A percentile compares a stretch with the other conserved stretches of the same genome.
These are phyloP conservation scores for Spermophilus dauricus DNA, from an alignment of 2,113 vertebrate genomes.

Conservation along the genomic window DNA sequence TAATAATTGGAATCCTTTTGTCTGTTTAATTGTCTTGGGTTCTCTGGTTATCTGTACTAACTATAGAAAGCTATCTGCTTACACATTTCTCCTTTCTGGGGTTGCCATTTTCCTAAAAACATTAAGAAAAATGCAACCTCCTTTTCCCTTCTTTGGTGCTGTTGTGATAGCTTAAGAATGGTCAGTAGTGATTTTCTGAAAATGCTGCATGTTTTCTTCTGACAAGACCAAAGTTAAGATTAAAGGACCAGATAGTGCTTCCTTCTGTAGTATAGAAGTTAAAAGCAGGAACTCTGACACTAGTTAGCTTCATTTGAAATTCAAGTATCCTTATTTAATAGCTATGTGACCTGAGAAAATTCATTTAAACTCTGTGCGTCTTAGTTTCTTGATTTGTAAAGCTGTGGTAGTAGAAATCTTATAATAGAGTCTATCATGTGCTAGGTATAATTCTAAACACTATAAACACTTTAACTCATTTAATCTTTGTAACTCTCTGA, in stretches of 20 bases:
- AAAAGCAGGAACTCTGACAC: not conserved
- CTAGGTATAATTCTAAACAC: not conserved
- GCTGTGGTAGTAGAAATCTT: not conserved
- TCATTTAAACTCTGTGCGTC: slow-evolving; percentile 39
- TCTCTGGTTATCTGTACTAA: slow-evolving; percentile 20
- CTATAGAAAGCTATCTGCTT: not conserved
- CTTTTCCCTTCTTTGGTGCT: not conserved
- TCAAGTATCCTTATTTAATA: slow-evolving; percentile 35
- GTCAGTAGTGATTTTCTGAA: not conserved
- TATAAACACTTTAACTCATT: slow-evolving; percentile 14
- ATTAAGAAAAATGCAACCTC: slow-evolving; percentile 37
- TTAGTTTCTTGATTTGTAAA: slow-evolving; percentile 47
- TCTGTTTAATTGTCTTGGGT: not conserved
- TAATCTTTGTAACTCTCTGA: slow-evolving; percentile 25
- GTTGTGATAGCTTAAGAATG: slow-evolving; percentile 14
- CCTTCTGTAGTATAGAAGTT: not conserved
- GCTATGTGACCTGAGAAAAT: not conserved
- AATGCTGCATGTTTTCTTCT: not conserved
- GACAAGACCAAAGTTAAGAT: not conserved
- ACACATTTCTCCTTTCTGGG: not conserved
- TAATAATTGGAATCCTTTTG: slow-evolving; percentile 29
- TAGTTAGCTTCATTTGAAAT: slow-evolving; percentile 25
- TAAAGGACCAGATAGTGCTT: slow-evolving; percentile 3
- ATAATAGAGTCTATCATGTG: not conserved
- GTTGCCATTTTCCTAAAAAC: slow-evolving; percentile 21